Base-by-base conservation (phyloP, 2,113 vertebrate species). In the Oncorhynchus keta region DNA sequence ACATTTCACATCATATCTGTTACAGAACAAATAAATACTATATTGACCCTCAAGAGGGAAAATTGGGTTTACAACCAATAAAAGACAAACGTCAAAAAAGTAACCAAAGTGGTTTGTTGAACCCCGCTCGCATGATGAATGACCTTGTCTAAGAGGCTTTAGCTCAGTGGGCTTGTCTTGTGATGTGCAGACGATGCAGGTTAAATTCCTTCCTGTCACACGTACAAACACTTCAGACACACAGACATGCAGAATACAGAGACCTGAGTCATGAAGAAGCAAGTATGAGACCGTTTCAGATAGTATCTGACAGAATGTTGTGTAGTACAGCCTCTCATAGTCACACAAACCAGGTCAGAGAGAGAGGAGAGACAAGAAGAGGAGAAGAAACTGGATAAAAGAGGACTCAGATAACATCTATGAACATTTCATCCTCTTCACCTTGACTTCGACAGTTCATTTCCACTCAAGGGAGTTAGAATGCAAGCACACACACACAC, bases 341-440 rank as follows among this genome's bases (percentile, higher is more conserved):
- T 80, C 18, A 59, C 12, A 45, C 32, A 83, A 80, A 84, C 78
- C 72, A 84, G 79, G 74, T 82, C 70, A 74, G 69, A 59, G 28
- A 74, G 69, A 59, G 28, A 67, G 65, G 65, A 67, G 26, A 18
- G 28, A 11, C 7, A 2, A 45, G 39, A 24, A 67, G 65, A 67
- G 4, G 24, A 26, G 22, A 65, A 1, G 49, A 55, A 4, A 18
- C 16, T 18, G 16, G 4, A 18, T 1, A 18, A 18, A 55, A 16
- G 4, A 55, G 16, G 14, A 5, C 51, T 55, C 51, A 55, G 51
- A 55, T 55, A 55, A 16, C 51, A 45, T 55, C 51, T 55, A 55
- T 55, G 18, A 55, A 55, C 51, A 14, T 55, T 55, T 18, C 51
- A 55, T 18, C 51, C 16, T 55, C 51, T 55, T 55, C 51, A 55